These are phyloP conservation scores for Saccopteryx leptura DNA, from an alignment of 2,113 vertebrate genomes.

Conservation along the genomic window DNA sequence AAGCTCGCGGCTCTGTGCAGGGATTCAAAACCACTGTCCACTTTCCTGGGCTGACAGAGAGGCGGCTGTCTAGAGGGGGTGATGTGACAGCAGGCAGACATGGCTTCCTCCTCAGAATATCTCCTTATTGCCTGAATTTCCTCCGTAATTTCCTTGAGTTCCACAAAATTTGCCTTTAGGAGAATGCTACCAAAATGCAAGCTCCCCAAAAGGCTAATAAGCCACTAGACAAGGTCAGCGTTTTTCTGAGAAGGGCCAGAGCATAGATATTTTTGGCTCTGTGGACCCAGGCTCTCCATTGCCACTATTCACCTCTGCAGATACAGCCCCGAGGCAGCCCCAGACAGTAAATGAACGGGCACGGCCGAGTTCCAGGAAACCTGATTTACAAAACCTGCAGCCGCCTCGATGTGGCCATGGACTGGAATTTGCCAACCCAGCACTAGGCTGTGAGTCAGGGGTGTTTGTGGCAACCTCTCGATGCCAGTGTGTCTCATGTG, in stretches of 20 bases:
- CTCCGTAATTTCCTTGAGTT: not conserved
- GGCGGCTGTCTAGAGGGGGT: not conserved
- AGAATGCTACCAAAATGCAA: not conserved
- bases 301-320: not conserved
- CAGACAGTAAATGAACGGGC: not conserved
- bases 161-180: not conserved
- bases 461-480: not conserved
- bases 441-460: not conserved
- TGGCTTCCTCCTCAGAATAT: not conserved
- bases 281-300: not conserved
- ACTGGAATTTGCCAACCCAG: not conserved
- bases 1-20: fast-evolving
- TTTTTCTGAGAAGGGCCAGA: not conserved
- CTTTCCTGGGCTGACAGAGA: not conserved
- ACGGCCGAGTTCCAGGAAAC: not conserved
- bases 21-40: not conserved
- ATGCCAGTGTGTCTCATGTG: not conserved
- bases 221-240: not conserved
- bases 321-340: not conserved
- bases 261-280: not conserved
- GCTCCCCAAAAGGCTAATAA: not conserved
- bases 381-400: not conserved
- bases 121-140: not conserved
- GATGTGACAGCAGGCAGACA: not conserved
- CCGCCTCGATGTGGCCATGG: not conserved